phyloP scores from a whole-genome alignment of 2,888 invertebrate genomes.

The Aporophyla nigra region DNA sequence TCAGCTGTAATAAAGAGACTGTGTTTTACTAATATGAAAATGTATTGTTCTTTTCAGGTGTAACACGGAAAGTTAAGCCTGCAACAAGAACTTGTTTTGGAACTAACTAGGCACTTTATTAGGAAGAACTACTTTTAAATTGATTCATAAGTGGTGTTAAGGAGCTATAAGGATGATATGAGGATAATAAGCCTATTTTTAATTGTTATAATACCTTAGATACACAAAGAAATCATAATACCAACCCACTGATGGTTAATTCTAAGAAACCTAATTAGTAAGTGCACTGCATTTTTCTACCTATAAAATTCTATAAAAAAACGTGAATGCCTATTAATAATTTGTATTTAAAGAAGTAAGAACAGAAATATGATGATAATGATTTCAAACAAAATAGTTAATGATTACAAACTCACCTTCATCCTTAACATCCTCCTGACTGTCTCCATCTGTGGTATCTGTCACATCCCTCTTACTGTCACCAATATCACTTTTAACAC shows the following conservation, averaged over 20 bases:
- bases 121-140: neutral
- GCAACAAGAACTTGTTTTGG: neutral
- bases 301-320: neutral
- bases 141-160: neutral
- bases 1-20: conserved; percentile 34
- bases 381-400: neutral
- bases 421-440: conserved; percentile 64
- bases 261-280: neutral
- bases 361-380: neutral
- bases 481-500: conserved; percentile 69
- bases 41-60: neutral
- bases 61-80: neutral
- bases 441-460: conserved; percentile 67
- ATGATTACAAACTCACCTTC: conserved; percentile 65
- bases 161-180: neutral
- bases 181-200: neutral
- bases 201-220: neutral
- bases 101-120: neutral
- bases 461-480: conserved; percentile 60
- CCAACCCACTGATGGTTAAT: neutral
- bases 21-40: conserved; percentile 2
- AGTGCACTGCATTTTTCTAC: neutral
- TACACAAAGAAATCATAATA: neutral
- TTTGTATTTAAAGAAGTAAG: neutral
- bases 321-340: neutral